A percentile compares a stretch with the other conserved stretches of the same genome.
Evolutionary conservation across 1,140 invertebrate species (phyloP).

Genomic region (Calephelis nemesis): DNA sequence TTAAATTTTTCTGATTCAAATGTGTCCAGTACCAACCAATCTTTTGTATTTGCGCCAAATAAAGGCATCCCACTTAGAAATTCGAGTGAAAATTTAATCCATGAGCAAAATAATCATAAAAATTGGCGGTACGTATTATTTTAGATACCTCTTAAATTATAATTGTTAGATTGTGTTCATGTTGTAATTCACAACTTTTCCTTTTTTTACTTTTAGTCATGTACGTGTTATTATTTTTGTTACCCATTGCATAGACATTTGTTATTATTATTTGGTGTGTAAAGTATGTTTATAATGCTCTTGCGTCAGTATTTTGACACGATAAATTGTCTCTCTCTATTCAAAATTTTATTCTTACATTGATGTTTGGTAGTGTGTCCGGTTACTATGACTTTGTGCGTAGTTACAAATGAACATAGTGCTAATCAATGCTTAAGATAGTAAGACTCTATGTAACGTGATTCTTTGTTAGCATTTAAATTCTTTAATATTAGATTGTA

Average conservation of each 20-base stretch:
- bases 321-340: neutral
- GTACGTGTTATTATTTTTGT: neutral
- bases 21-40: no score
- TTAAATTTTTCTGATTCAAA: no score
- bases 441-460: neutral
- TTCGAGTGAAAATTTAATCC: no score
- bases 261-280: neutral
- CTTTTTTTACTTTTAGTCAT: neutral
- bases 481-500: neutral
- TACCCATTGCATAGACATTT: neutral
- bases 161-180: conserved; percentile 19
- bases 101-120: neutral
- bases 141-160: conserved; percentile 14
- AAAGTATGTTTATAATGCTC: neutral
- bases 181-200: neutral
- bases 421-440: neutral
- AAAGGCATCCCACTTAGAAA: no score
- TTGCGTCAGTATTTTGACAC: neutral
- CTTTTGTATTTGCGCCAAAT: no score
- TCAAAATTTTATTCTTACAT: neutral
- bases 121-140: neutral
- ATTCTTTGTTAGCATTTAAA: conserved; percentile 1
- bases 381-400: conserved; percentile 11
- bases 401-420: conserved; percentile 7
- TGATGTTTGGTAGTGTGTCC: neutral